Evolutionary conservation across 2,797 vertebrate genomes (phyloP), one percentile per base, ranked within the genome.

Genomic region (Lacerta bilineata): DNA sequence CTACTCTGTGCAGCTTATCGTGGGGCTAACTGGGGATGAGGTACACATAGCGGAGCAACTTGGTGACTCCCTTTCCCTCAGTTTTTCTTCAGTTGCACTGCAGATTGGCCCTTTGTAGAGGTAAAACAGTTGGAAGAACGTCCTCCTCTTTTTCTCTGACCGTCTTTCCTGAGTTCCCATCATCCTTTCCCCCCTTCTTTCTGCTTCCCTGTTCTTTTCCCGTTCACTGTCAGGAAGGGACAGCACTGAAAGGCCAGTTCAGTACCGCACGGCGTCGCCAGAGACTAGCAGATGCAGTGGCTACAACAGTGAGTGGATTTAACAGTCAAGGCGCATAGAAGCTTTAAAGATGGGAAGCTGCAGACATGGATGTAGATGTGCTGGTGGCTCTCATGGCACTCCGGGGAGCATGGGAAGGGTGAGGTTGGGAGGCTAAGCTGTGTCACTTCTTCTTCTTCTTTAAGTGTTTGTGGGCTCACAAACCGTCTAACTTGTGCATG

Each of bases 251-350:
- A 95, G 96, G 97, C 92, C 97, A 97, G 88, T 97, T 97, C 95
- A 96, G 90, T 96, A 91, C 97, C 88, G 89, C 95, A 89, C 96
- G 97, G 94, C 97, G 97, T 94, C 97, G 97, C 94, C 97, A 97
- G 96, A 97, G 97, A 96, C 96, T 97, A 92, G 97, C 97, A 29
- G 96, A 97, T 95, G 97, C 97, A 88, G 97, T 97, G 96, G 97
- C 97, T 96, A 97, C 97, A 96, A 97, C 97, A 97, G 97, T 97
- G 97, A 97, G 97, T 97, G 96, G 94, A 95, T 95, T 95, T 96
- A 92, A 90, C 43, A 95, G 95, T 96, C 95, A 90, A 94, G 95
- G 92, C 90, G 92, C 27, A 78, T 66, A 66, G 91, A 95, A 84
- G 20, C 91, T 93, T 87, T 95, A 85, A 95, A 93, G 90, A 92